Evolutionary conservation across 2,113 vertebrate genomes (phyloP), one percentile per base, ranked within the genome.

Genomic region (Phaethornis superciliosus): DNA sequence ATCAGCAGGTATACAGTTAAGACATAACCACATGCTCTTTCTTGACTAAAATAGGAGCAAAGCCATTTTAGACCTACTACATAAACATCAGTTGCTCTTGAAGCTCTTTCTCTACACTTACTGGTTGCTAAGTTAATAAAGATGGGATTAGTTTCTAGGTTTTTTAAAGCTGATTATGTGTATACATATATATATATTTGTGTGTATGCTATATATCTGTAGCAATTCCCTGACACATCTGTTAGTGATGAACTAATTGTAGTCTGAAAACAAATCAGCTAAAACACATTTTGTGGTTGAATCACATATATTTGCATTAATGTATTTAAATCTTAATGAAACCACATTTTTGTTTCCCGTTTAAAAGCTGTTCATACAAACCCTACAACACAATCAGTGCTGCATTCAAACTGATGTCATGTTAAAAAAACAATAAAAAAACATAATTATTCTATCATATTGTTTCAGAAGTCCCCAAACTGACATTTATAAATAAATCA

Each of bases 341-440:
- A 81, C 2, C 65, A 40, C 40, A 58, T 60, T 94, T 88, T 81
- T 54, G 60, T 79, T 89, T 79, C 37, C 63, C 6, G 80, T 80
- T 80, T 37, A 79, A 93, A 87, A 87, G 44, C 17, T 54, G 12
- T 52, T 89, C 79, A 56, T 33, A 65, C 70, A 80, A 79, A 79
- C 11, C 40, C 44, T 71, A 46, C 15, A 64, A 60, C 15, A 47
- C 49, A 93, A 63, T 51, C 65, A 56, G n/a, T 27, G 37, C 37
- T 82, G 42, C 37, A 67, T 19, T 88, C 32, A 52, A 76, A 79
- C 35, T 32, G 10, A 49, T 71, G 15, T 67, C 2, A 7, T 0
- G 2, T 33, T 4, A 40, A 68, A 60, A 60, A n/a, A 32, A 15
- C 2, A 76, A 71, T 16, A 5, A 46, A 81, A 81, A 3, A 1